phyloP scores from a whole-genome alignment of 2,888 invertebrate genomes.

The Philaethria dido region DNA sequence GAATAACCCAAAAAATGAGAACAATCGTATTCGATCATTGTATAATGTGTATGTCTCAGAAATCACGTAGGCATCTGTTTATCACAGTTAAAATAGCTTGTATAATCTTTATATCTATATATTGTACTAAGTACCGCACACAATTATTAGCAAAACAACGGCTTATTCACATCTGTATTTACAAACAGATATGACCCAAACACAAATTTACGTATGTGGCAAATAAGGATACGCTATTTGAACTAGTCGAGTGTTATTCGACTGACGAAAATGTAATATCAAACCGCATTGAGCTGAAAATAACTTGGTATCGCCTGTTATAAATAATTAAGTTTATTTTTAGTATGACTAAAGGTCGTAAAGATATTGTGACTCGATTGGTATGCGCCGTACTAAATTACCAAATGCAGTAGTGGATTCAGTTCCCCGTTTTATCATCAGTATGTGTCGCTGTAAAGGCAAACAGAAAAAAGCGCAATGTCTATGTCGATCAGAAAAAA shows the following conservation, averaged over 20 bases:
- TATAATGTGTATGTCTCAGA: conserved; percentile 52
- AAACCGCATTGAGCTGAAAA: background rate
- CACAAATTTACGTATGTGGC: conserved; percentile 13
- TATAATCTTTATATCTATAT: conserved; percentile 44
- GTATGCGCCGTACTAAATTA: too few species aligned
- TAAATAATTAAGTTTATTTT: background rate
- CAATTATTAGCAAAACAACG: conserved; percentile 20
- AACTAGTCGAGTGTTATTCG: conserved; percentile 6
- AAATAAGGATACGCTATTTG: conserved; percentile 5
- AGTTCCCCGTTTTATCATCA: too few species aligned
- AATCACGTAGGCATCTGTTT: conserved; percentile 75
- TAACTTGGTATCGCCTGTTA: background rate
- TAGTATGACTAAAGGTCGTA: background rate
- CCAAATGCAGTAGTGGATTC: too few species aligned
- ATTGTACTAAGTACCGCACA: conserved; percentile 25
- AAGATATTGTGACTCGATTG: background rate
- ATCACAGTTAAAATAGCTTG: conserved; percentile 52
- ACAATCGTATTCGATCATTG: too few species aligned
- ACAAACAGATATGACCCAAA: conserved; percentile 11
- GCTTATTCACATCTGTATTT: conserved; percentile 3
- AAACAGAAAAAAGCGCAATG: too few species aligned
- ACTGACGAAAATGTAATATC: conserved; percentile 12
- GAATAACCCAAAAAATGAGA: too few species aligned
- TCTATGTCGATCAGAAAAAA: too few species aligned
- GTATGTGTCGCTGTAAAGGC: too few species aligned